A percentile compares a stretch with the other conserved stretches of the same genome.
Conservation (phyloP, 1,140 invertebrate species). For the Pseudoatta argentina region DNA sequence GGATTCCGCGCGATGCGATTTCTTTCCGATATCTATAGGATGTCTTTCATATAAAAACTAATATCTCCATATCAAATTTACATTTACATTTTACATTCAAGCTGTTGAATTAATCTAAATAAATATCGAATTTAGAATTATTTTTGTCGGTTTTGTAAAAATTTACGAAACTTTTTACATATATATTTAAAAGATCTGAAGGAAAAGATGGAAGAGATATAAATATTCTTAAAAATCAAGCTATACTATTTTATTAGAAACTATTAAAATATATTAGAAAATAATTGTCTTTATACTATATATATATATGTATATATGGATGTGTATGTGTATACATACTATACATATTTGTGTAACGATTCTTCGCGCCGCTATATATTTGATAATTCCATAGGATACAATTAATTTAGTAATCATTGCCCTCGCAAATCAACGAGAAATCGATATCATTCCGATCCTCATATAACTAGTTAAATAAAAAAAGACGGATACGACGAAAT, state of each 20-base stretch:
- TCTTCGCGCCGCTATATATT: neutral
- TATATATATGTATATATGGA: no score
- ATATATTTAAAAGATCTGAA: neutral
- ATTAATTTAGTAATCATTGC: neutral
- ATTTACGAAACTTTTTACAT: neutral
- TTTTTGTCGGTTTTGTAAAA: neutral
- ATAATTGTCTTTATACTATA: no score
- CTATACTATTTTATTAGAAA: neutral
- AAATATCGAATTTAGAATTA: constrained; percentile 4
- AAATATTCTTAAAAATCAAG: no score
- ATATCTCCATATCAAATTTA: neutral
- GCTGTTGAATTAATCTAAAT: neutral
- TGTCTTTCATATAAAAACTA: constrained; percentile 21
- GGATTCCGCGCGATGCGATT: constrained; percentile 47
- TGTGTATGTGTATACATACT: no score
- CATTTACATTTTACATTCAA: neutral
- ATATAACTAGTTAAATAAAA: constrained; percentile 19
- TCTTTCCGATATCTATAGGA: constrained; percentile 47
- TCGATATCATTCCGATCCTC: neutral
- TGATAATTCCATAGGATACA: neutral
- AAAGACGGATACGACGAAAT: constrained; percentile 27
- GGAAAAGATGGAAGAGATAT: no score
- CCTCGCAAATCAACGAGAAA: neutral
- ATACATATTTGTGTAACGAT: neutral
- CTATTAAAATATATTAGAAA: neutral